Evolutionary conservation across 2,797 vertebrate genomes (phyloP).

Genomic region (Pseudochirops cupreus): DNA sequence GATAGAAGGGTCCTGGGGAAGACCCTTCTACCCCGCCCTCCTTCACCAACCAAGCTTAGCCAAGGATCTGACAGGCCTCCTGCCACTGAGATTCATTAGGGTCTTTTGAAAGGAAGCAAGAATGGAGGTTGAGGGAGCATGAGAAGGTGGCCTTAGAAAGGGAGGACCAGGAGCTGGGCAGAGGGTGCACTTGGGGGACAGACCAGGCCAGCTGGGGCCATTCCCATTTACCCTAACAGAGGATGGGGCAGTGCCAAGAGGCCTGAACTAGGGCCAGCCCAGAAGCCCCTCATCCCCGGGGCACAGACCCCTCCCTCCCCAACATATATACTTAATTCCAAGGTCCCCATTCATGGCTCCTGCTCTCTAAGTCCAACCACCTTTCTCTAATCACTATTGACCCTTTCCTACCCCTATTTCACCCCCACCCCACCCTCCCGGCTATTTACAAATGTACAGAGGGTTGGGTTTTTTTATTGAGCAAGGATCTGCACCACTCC

Average conservation of each 20-base stretch:
- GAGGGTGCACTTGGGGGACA: background rate
- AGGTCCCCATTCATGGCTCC: conserved; percentile 22
- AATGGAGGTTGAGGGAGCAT: background rate
- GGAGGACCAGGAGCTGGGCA: conserved; percentile 61
- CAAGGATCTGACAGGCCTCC: conserved; percentile 41
- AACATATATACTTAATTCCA: background rate
- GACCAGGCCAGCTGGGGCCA: conserved; percentile 71
- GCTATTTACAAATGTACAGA: conserved; percentile 81
- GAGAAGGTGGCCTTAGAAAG: conserved; percentile 16
- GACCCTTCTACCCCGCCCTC: conserved; percentile 51
- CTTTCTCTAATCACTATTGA: conserved; percentile 7
- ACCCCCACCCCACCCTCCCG: conserved; percentile 65
- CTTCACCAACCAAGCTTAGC: conserved; percentile 50
- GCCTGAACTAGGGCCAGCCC: conserved; percentile 50
- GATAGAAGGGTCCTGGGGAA: background rate
- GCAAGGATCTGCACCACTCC: background rate
- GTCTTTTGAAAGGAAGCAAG: background rate
- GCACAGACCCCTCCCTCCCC: background rate
- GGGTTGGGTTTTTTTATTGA: background rate
- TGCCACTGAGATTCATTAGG: background rate
- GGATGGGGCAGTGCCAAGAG: conserved; percentile 44
- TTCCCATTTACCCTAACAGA: conserved; percentile 51
- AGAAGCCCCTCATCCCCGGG: conserved; percentile 23
- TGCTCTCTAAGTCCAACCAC: conserved; percentile 33
- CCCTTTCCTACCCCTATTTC: conserved; percentile 17